Evolutionary conservation across 2,888 invertebrate genomes (phyloP), one percentile per base, ranked within the genome.

Genomic region (Lycocerus yunnanus): DNA sequence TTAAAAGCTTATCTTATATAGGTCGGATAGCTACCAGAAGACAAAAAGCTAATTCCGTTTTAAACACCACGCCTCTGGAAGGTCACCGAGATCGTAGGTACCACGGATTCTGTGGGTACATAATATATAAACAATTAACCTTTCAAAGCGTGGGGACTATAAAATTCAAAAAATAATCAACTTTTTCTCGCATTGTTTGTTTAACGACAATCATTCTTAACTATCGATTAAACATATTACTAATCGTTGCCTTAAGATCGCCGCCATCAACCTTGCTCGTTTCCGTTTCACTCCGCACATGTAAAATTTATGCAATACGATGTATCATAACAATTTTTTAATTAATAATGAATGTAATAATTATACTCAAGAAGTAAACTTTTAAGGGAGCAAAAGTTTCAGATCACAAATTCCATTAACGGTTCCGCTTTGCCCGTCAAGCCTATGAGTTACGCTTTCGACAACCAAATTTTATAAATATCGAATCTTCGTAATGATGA

Each of bases 61-160:
- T 73, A 68, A 72, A 74, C 65, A 76, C 77, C 78, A 78, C 78
- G 77, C 78, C 78, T 72, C 74, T 66, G 77, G 76, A 77, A 78
- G 77, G 78, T 76, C 77, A 75, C 77, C 77, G 65, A 78, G 76
- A 75, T 66, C 71, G 72, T 43, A 43, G 43, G 43, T 68, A 76
- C 74, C 72, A 75, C 74, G 65, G 72, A 71, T 61, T 74, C 69
- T 66, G 58, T 43, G 43, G 43, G 43, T 69, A 71, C 61, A 71
- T 68, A 66, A 63, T 66, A 71, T 16, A 68, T 10, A 24, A 16
- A 63, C 8, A 63, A 63, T 63, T 74, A 71, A 74, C 74, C 74
- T 74, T 74, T 69, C 1, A 79, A 86, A 8, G 88, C 88, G 81
- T 87, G 89, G 15, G 85, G 74, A 72, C 66, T 66, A 69, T 18